Evolutionary conservation across 2,797 vertebrate genomes (phyloP), one percentile per base, ranked within the genome.

Genomic region (Halcyon leucocephala): DNA sequence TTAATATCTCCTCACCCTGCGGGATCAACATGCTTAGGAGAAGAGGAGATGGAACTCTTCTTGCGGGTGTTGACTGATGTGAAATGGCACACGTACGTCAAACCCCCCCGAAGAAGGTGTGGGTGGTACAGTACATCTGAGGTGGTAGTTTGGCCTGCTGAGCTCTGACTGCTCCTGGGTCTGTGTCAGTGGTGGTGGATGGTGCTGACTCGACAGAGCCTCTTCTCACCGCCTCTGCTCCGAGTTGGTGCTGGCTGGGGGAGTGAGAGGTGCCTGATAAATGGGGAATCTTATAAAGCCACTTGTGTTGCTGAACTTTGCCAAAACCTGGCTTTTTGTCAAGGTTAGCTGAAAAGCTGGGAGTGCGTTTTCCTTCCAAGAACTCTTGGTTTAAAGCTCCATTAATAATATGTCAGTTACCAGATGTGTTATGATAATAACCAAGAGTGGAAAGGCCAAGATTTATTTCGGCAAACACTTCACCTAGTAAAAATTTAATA

Each of bases 401-500:
- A 69, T 94, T 96, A 92, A 69, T 74, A 87, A 52, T 24, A 19
- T 70, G 72, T 89, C 86, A 61, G 79, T 80, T 93, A 69, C 89
- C 24, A 3, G 71, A 65, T 94, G 69, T 95, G 89, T 96, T 96
- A 81, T 14, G 44, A 58, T 96, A 92, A 91, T 89, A 89, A 89
- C 49, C n/a, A 54, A 74, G 73, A 88, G 89, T 86, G 92, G 71
- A 92, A 96, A 95, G 71, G 71, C 70, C 64, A 65, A 41, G 74
- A 77, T 96, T 96, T 97, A 96, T 93, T 96, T 95, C 16, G 5
- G 57, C 93, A 87, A 93, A 91, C 49, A 72, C 92, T 83, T 94
- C 72, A 91, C 89, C 89, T 92, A 88, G 89, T 96, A 88, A 97
- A 96, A 94, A 78, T 89, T 83, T 92, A 90, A 85, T 87, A 74